phyloP scores from a whole-genome alignment of 2,888 invertebrate species.

The Epistrophe grossulariae region DNA sequence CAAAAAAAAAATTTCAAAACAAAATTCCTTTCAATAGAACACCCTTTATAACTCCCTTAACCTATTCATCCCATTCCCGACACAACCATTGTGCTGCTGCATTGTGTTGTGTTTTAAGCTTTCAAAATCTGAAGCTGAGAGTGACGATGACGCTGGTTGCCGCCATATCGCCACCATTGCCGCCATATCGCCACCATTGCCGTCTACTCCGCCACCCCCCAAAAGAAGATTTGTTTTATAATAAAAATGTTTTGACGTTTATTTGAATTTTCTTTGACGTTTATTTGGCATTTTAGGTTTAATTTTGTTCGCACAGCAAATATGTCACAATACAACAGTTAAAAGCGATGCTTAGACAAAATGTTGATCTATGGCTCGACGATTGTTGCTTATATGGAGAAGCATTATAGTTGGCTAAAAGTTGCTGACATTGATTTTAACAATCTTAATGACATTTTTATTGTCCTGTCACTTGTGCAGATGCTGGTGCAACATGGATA shows the following conservation, averaged over 20 bases:
- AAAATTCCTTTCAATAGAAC: not conserved
- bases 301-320: conserved; percentile 62
- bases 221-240: conserved; percentile 52
- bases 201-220: not conserved
- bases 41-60: not conserved
- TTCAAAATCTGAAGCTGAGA: not conserved
- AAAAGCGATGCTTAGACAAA: conserved; percentile 28
- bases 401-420: not conserved
- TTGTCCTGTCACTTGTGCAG: conserved; percentile 15
- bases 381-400: not conserved
- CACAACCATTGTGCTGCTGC: not conserved
- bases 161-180: not conserved
- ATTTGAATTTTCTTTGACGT: conserved; percentile 74
- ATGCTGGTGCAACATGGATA: too few species aligned
- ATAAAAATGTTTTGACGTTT: conserved; percentile 69
- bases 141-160: not conserved
- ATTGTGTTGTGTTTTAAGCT: conserved; percentile 25
- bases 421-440: conserved; percentile 16
- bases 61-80: not conserved
- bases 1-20: not conserved
- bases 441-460: conserved; percentile 11
- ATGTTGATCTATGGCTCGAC: conserved; percentile 22
- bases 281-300: conserved; percentile 71
- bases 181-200: not conserved
- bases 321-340: conserved; percentile 34